phyloP scores from a whole-genome alignment of 1,140 invertebrate species.

The Pogonomyrmex barbatus region DNA sequence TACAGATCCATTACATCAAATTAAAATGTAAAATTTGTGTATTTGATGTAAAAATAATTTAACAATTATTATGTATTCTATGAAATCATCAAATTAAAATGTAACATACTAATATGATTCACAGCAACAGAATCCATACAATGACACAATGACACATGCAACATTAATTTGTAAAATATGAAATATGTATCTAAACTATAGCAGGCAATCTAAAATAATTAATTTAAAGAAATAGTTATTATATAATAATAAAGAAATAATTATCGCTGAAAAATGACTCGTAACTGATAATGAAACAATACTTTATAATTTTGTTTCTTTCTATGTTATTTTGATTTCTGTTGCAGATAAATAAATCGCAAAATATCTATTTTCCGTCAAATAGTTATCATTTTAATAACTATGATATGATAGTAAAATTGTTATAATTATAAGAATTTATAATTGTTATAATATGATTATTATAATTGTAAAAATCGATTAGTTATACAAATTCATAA shows the following conservation, averaged over 20 bases:
- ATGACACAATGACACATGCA: not conserved
- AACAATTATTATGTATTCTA: too few species aligned
- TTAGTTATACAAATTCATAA: too few species aligned
- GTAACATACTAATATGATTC: not conserved
- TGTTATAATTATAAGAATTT: too few species aligned
- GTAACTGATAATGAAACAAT: not conserved
- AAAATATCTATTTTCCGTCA: not conserved
- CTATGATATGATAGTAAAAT: too few species aligned
- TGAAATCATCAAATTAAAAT: too few species aligned
- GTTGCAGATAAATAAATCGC: not conserved
- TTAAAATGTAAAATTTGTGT: constrained; percentile 10
- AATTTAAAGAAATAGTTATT: not conserved
- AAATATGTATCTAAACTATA: not conserved
- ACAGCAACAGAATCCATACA: not conserved
- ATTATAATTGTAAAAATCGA: too few species aligned
- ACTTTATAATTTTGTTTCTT: not conserved
- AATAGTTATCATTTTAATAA: not conserved
- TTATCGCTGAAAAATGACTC: not conserved
- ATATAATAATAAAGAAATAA: not conserved
- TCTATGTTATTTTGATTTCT: not conserved
- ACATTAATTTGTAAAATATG: not conserved
- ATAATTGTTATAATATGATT: too few species aligned
- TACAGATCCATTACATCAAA: constrained; percentile 5
- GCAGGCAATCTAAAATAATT: not conserved
- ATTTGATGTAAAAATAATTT: not conserved